These are phyloP conservation scores for Vireo griseus DNA, from an alignment of 2,797 vertebrate genomes.

Conservation along the genomic window DNA sequence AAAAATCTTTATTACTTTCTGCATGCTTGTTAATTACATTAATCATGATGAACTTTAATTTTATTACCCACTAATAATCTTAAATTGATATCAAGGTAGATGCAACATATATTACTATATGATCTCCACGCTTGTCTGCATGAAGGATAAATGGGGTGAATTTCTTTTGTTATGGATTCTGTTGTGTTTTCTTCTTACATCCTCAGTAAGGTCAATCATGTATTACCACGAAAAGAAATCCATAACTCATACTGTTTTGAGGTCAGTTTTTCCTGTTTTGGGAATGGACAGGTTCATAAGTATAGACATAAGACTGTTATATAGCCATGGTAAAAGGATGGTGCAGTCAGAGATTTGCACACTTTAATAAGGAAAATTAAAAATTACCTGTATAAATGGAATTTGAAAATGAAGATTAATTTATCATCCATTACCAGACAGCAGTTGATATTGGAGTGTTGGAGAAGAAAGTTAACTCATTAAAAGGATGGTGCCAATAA, in stretches of 20 bases:
- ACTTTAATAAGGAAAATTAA: conserved; percentile 41
- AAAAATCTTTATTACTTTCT: conserved; percentile 56
- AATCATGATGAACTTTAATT: conserved; percentile 36
- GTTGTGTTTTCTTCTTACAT: not conserved
- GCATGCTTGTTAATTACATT: conserved; percentile 48
- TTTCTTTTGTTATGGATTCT: conserved; percentile 42
- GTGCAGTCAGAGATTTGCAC: conserved; percentile 20
- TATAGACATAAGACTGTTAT: not conserved
- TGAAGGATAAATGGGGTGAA: conserved; percentile 38
- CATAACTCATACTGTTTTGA: conserved; percentile 28
- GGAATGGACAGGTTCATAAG: conserved; percentile 48
- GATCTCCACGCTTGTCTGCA: conserved; percentile 9
- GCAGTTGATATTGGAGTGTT: conserved; percentile 9
- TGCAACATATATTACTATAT: not conserved
- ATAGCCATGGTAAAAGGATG: not conserved
- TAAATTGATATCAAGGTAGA: conserved; percentile 8
- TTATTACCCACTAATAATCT: conserved; percentile 37
- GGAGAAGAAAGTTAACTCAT: conserved; percentile 45
- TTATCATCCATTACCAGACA: conserved; percentile 54
- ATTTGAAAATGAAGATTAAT: conserved; percentile 63
- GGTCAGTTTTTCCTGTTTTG: conserved; percentile 49
- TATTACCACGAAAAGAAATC: conserved; percentile 37
- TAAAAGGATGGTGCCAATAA: conserved; percentile 49
- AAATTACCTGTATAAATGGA: conserved; percentile 47
- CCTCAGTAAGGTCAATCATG: conserved; percentile 38